phyloP scores from a whole-genome alignment of 2,888 invertebrate species.

The Heliconius erato region DNA sequence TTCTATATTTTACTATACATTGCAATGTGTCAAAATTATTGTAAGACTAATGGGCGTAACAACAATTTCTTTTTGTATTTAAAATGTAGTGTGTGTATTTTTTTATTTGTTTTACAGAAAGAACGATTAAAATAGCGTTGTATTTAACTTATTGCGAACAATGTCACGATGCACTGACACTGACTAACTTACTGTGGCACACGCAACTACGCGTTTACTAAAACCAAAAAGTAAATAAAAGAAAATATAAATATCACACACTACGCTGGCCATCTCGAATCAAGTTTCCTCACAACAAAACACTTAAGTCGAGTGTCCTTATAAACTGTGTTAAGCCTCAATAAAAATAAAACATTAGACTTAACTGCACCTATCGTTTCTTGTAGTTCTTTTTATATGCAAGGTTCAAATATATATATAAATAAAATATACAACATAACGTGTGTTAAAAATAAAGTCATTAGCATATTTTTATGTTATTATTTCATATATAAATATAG shows the following conservation, averaged over 20 bases:
- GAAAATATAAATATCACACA: constrained; percentile 15
- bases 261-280: constrained; percentile 11
- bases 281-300: constrained; percentile 28
- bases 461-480: constrained; percentile 11
- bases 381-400: constrained; percentile 2
- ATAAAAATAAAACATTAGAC: constrained; percentile 22
- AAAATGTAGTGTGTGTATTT: no score
- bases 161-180: not conserved
- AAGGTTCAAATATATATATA: constrained; percentile 1
- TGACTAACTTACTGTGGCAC: not conserved
- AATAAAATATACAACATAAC: not conserved
- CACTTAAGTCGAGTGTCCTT: constrained; percentile 14
- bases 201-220: not conserved
- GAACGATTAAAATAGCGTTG: not conserved
- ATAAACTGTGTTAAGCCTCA: constrained; percentile 22
- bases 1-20: no score
- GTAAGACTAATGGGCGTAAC: not conserved
- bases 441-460: not conserved
- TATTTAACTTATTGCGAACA: not conserved
- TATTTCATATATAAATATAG: not conserved
- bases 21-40: not conserved
- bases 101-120: not conserved
- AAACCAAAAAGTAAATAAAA: constrained; percentile 20
- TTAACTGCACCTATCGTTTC: not conserved
- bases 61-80: no score